These are phyloP conservation scores for Limnephilus marmoratus DNA, from an alignment of 2,888 invertebrate species.

Conservation along the genomic window DNA sequence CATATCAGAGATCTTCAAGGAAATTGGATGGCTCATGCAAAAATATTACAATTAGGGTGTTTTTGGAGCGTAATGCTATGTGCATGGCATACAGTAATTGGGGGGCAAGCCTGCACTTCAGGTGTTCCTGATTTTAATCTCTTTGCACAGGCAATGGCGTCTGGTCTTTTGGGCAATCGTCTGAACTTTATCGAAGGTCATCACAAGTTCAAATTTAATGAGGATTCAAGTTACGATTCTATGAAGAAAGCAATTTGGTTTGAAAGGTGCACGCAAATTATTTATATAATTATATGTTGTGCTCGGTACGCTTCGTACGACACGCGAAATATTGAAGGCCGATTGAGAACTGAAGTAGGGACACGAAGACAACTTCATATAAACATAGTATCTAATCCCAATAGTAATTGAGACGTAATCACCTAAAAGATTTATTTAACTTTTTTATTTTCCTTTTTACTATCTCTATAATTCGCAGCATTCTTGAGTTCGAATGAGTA, in stretches of 20 bases:
- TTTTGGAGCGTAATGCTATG: background rate
- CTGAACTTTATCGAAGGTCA: background rate
- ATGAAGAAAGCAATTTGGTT: background rate
- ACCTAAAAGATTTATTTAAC: no score
- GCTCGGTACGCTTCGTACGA: no score
- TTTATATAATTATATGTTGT: no score
- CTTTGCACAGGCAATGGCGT: background rate
- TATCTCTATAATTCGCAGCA: no score
- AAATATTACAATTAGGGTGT: background rate
- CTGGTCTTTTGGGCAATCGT: background rate
- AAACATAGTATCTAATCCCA: no score
- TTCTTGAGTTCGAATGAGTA: no score
- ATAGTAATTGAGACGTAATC: no score
- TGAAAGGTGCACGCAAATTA: background rate
- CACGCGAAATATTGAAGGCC: no score
- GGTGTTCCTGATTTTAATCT: background rate
- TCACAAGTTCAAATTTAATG: slow-evolving; percentile 2
- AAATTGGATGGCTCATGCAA: background rate
- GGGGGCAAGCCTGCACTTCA: background rate
- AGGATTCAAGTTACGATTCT: background rate
- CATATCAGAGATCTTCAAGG: background rate
- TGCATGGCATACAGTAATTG: background rate
- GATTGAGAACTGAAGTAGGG: no score
- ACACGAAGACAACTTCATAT: no score
- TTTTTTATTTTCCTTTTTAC: no score